A percentile compares a stretch with the other conserved stretches of the same genome.
Evolutionary conservation across 1,140 invertebrate species (phyloP).

Genomic region (Papilio machaon): DNA sequence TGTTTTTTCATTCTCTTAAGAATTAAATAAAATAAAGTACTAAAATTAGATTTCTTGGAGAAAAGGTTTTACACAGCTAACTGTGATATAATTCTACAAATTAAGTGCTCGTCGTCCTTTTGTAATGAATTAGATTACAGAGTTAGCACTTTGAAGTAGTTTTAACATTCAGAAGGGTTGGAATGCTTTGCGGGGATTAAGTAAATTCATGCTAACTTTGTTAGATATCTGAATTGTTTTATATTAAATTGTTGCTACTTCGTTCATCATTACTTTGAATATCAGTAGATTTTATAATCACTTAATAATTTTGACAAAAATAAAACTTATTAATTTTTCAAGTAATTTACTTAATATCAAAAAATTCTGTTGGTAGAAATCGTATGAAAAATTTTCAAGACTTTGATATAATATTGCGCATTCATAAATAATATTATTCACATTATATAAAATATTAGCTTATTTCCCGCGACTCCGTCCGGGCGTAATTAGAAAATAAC

Average conservation of each 20-base stretch:
- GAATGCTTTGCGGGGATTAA: not conserved
- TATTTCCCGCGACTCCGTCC: too few species aligned
- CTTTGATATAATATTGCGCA: too few species aligned
- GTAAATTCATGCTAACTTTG: not conserved
- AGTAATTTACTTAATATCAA: too few species aligned
- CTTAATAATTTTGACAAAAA: too few species aligned
- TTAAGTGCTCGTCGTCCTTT: not conserved
- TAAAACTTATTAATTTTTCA: too few species aligned
- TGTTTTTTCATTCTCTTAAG: not conserved
- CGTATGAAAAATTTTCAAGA: too few species aligned
- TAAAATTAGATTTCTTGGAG: not conserved
- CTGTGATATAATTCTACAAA: conserved; percentile 1
- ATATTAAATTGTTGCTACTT: not conserved
- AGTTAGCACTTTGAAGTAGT: conserved; percentile 9
- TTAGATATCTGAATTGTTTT: not conserved
- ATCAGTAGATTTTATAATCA: too few species aligned
- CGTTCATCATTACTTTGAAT: too few species aligned
- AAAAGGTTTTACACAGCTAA: not conserved
- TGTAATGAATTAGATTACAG: not conserved
- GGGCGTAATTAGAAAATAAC: too few species aligned
- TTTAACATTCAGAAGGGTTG: conserved; percentile 2
- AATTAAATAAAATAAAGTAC: not conserved
- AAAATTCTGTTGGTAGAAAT: too few species aligned
- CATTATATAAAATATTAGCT: too few species aligned
- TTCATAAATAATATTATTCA: too few species aligned